Base-by-base conservation (phyloP, 2,797 vertebrate genomes). In the Phrynocephalus vlangalii region DNA sequence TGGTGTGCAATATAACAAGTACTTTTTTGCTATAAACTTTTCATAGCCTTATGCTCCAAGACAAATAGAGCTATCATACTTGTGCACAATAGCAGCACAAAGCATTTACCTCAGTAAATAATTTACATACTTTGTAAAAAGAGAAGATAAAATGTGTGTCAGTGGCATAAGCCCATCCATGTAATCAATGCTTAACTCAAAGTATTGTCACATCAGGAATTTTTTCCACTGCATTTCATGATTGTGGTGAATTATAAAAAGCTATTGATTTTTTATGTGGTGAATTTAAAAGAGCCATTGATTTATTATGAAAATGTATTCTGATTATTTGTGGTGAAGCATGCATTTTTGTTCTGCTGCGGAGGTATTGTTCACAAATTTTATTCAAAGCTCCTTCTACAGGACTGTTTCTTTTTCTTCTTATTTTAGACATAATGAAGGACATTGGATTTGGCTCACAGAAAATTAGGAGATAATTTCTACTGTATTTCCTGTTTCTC, bases 21-120 rank as follows among this genome's bases (percentile, higher is more conserved):
- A 6, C 8, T 38, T 67, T 44, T n/a, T 88, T 70, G 88, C 89
- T 88, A 26, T 13, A 0, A 87, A 91, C 83, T 86, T 82, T 92
- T 87, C 84, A 89, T 88, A 92, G 90, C 63, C 81, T 90, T 77
- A 0, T 5, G 18, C 87, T 82, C 82, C 48, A 71, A 92, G 85
- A 86, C 89, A 92, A 26, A 91, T 86, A 87, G 91, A 91, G 84
- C 88, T 88, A 70, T 89, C 88, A 92, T 83, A 76, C 44, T 82
- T 92, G 84, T 91, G 70, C 87, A 66, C 82, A 85, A 75, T 67
- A 90, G 77, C 79, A 92, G 85, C 78, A 56, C 67, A 90, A 89
- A 92, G 75, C 86, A 89, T 70, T 94, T 90, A 73, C 87, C 44
- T 93, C 0, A 10, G 85, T 80, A 38, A 93, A 75, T 88, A 76